A percentile compares a stretch with the other conserved stretches of the same genome.
Evolutionary conservation across 2,888 invertebrate genomes (phyloP).

Genomic region (Spodoptera picta): DNA sequence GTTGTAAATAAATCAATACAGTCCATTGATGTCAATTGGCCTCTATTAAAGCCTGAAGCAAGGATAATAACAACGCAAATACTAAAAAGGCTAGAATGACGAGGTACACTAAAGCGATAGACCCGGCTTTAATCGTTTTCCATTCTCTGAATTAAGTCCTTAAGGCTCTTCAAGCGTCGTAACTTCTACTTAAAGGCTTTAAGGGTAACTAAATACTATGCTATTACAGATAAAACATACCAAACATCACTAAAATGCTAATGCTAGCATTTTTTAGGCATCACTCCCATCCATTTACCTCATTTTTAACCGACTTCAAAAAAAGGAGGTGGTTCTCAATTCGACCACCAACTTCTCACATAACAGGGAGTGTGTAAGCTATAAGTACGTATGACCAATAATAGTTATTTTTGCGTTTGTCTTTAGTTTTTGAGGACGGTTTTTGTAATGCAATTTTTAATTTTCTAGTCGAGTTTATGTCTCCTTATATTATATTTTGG

Average conservation of each 20-base stretch:
- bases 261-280: neutral
- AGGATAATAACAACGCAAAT: slow-evolving; percentile 12
- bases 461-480: no score
- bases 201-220: slow-evolving; percentile 9
- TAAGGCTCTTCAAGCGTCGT: slow-evolving; percentile 3
- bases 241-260: slow-evolving; percentile 5
- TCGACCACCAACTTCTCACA: no score
- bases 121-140: slow-evolving; percentile 4
- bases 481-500: slow-evolving; percentile 3
- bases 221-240: slow-evolving; percentile 6
- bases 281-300: slow-evolving; percentile 13
- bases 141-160: slow-evolving; percentile 23
- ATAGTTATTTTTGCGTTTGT: no score
- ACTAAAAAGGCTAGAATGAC: slow-evolving; percentile 3
- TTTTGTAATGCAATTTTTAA: no score
- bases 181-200: slow-evolving; percentile 15
- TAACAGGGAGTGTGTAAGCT: no score
- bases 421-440: no score
- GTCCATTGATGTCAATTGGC: slow-evolving; percentile 56
- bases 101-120: slow-evolving; percentile 7
- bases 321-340: no score
- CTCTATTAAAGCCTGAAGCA: slow-evolving; percentile 35
- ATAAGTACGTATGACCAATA: no score
- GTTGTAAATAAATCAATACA: slow-evolving; percentile 60
- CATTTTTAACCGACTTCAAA: slow-evolving; percentile 2